Evolutionary conservation across 2,797 vertebrate species (phyloP).

Genomic region (Anisognathus igniventris): DNA sequence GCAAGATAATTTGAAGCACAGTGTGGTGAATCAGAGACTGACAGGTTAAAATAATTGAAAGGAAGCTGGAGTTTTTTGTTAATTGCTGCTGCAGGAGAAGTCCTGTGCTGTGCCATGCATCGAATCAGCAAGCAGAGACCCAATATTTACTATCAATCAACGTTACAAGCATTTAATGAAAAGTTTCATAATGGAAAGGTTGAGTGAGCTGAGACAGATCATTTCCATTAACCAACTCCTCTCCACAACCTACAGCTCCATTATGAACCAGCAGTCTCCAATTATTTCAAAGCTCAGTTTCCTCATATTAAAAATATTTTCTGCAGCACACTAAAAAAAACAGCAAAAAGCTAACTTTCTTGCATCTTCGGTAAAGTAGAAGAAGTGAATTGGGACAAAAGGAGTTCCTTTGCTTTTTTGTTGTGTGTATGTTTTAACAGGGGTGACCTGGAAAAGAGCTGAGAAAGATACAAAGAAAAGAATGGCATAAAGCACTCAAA

Average conservation of each 20-base stretch:
- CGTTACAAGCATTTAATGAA: constrained; percentile 54
- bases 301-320: not conserved
- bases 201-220: not conserved
- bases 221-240: constrained; percentile 29
- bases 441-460: not conserved
- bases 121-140: not conserved
- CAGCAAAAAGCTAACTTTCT: not conserved
- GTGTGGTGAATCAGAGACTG: not conserved
- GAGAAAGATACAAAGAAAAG: not conserved
- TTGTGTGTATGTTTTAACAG: not conserved
- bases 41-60: constrained; percentile 19
- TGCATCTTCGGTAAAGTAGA: not conserved
- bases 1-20: not conserved
- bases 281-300: not conserved
- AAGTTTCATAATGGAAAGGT: constrained; percentile 35
- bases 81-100: constrained; percentile 24
- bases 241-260: not conserved
- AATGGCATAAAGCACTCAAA: not conserved
- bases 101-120: not conserved
- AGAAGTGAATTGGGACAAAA: not conserved
- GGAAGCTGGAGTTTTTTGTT: not conserved
- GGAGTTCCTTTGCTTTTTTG: not conserved
- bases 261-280: not conserved
- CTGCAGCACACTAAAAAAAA: not conserved
- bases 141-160: constrained; percentile 55